These are phyloP conservation scores for Mythimna loreyi DNA, from an alignment of 2,888 invertebrate species.

Conservation along the genomic window DNA sequence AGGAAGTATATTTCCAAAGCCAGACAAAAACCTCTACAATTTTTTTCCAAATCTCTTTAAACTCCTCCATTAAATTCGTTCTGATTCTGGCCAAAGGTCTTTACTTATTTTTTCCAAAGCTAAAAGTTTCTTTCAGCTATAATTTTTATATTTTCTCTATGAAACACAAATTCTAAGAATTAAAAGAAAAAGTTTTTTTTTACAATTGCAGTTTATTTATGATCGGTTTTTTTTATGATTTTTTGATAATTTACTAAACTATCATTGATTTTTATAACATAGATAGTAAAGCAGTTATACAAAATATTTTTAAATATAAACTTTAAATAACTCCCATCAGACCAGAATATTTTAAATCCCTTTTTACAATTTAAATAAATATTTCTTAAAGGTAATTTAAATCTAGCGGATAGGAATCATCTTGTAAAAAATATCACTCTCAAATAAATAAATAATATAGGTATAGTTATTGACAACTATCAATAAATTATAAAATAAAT, in stretches of 20 bases:
- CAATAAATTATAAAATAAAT: conserved; percentile 1
- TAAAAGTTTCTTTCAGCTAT: no score
- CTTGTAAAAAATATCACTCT: not conserved
- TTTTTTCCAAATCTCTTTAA: no score
- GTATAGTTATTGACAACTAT: conserved; percentile 2
- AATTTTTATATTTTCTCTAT: no score
- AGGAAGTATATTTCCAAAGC: no score
- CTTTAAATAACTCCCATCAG: conserved; percentile 19
- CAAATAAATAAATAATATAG: not conserved
- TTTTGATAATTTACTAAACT: not conserved
- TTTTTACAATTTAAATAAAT: conserved; percentile 30
- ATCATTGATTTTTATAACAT: not conserved
- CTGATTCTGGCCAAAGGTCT: no score
- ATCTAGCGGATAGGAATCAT: conserved; percentile 21
- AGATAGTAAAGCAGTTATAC: not conserved
- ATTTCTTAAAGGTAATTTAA: conserved; percentile 19
- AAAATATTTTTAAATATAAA: not conserved
- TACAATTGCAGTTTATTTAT: conserved; percentile 15
- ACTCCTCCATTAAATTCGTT: no score
- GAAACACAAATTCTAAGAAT: not conserved
- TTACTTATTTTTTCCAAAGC: no score
- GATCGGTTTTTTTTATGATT: not conserved
- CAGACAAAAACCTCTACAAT: no score
- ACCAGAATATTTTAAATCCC: conserved; percentile 37
- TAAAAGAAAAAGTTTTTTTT: conserved; percentile 26